Base-by-base conservation (phyloP, 2,888 invertebrate species). In the Clepsis dumicolana region DNA sequence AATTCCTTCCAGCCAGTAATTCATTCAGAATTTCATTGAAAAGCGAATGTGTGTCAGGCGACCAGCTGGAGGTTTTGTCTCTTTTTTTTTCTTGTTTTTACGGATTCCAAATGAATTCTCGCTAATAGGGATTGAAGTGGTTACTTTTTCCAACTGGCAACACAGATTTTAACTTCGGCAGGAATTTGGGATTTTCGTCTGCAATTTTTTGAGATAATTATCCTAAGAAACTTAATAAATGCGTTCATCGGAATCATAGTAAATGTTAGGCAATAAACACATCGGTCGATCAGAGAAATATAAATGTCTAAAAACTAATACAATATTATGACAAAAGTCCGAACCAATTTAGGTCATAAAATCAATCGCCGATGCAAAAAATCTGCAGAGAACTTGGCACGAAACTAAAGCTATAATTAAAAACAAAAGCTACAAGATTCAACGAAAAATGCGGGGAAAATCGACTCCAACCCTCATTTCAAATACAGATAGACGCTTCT, bases 31-130 rank as follows among this genome's bases (percentile, higher is more conserved):
- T 59, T 59, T 59, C 59, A 59, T 59, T 52, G 41, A 59, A 59
- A 59, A 59, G 59, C 41, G 35, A 59, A 59, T 59, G 41, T 59
- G 59, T 59, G 59, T 59, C 59, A 59, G 59, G 41, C 59, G 59
- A 10, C 14, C 59, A 3, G n/a, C n/a, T n/a, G 57, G 24, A 24
- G 7, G 27, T n/a, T 44, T 44, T 44, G 21, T 4, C 14, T 44
- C 16, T 24, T 21, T 25, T 57, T 38, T 38, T 59, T 21, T 41
- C 25, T 59, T 53, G n/a, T 29, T 53, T 53, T 24, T 25, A 4
- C 38, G 25, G n/a, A 41, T 24, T 21, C 25, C 38, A 25, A 56
- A 21, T 21, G 56, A 21, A 56, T 32, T 10, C 12, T 10, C n/a
- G n/a, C 35, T 32, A 56, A 56, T 56, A 56, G 56, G 56, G 21